These are phyloP conservation scores for Apostichopus californicus DNA, from an alignment of 35 echinoderm and acorn worm species.

Conservation along the genomic window DNA sequence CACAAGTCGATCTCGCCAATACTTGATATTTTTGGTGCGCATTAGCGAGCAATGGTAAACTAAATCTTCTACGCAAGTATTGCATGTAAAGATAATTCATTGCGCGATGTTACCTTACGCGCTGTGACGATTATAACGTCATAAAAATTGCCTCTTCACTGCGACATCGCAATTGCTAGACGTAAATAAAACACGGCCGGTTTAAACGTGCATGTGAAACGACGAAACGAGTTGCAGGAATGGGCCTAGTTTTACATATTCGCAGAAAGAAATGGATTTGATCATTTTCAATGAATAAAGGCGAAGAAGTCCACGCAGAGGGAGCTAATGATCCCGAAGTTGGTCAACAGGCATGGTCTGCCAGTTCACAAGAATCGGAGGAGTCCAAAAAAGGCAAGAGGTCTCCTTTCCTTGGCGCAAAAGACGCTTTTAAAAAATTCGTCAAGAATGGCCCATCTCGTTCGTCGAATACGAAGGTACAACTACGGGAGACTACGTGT, in stretches of 20 bases:
- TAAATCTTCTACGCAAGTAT: no score
- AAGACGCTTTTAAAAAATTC: slow-evolving; percentile 43
- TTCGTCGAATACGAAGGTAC: not conserved
- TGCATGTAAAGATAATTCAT: no score
- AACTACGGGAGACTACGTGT: not conserved
- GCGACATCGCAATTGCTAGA: no score
- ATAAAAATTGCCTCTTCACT: no score
- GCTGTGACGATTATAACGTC: no score
- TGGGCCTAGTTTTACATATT: not conserved
- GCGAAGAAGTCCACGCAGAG: not conserved
- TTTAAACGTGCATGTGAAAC: no score
- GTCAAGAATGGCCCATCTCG: slow-evolving; percentile 31
- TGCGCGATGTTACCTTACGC: no score
- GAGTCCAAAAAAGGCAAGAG: slow-evolving; percentile 40
- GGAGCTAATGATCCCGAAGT: not conserved
- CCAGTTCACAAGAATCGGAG: slow-evolving; percentile 22
- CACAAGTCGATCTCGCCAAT: no score
- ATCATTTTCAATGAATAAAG: slow-evolving; percentile 14
- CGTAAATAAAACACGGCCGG: no score
- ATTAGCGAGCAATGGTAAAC: no score
- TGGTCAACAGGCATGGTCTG: not conserved
- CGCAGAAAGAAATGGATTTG: not conserved
- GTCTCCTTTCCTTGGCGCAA: slow-evolving; percentile 43
- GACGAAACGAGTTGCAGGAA: no score
- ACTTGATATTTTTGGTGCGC: no score